phyloP scores from a whole-genome alignment of 2,888 invertebrate genomes.

The Cheilosia scutellata region DNA sequence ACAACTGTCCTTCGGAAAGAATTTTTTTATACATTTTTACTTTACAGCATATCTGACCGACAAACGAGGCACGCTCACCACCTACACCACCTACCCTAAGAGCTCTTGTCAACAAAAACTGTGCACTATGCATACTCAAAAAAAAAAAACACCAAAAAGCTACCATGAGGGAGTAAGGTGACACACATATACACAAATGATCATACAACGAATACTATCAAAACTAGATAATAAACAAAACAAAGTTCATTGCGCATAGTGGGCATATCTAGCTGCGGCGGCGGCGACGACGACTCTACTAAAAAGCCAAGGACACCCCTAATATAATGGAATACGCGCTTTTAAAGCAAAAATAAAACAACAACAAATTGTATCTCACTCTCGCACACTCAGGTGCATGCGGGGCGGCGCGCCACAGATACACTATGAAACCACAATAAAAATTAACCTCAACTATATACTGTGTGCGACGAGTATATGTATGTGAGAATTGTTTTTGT shows the following conservation, averaged over 20 bases:
- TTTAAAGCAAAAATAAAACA: neutral
- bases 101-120: slow-evolving; percentile 20
- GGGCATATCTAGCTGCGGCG: slow-evolving; percentile 42
- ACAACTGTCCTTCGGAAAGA: slow-evolving; percentile 61
- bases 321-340: slow-evolving; percentile 63
- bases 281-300: slow-evolving; percentile 43
- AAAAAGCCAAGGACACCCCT: slow-evolving; percentile 74
- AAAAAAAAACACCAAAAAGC: slow-evolving; percentile 9
- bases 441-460: slow-evolving; percentile 16
- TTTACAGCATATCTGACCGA: slow-evolving; percentile 51
- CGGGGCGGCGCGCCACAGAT: slow-evolving; percentile 30
- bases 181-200: slow-evolving; percentile 32
- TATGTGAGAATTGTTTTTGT: slow-evolving; percentile 58
- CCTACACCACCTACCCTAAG: slow-evolving; percentile 65
- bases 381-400: slow-evolving; percentile 33
- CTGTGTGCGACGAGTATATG: slow-evolving; percentile 31
- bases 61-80: slow-evolving; percentile 33
- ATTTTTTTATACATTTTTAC: neutral
- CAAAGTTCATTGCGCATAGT: slow-evolving; percentile 68
- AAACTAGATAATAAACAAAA: slow-evolving; percentile 46
- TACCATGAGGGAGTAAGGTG: slow-evolving; percentile 72
- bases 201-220: slow-evolving; percentile 8
- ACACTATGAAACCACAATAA: slow-evolving; percentile 36
- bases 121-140: slow-evolving; percentile 20
- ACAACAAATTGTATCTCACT: slow-evolving; percentile 38